Conservation (phyloP, 2,888 invertebrate species). For the Chrysolina americana region DNA sequence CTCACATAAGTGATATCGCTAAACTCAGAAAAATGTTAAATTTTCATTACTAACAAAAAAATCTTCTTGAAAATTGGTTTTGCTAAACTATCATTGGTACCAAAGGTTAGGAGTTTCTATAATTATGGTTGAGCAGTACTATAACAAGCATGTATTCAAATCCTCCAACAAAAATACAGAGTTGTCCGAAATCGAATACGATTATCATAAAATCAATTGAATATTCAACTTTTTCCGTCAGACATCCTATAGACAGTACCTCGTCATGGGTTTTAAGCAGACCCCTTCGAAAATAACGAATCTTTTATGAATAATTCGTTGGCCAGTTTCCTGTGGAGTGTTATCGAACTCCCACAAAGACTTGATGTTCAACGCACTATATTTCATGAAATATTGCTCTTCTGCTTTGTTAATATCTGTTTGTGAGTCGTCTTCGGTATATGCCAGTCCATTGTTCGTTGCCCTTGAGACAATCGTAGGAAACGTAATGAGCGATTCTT, state of each 20-base stretch:
- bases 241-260: background rate
- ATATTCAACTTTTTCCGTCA: background rate
- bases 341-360: constrained; percentile 14
- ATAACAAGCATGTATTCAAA: background rate
- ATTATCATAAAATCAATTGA: background rate
- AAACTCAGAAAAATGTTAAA: too few relatives aligned
- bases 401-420: constrained; percentile 8
- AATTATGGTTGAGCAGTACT: too few relatives aligned
- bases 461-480: constrained; percentile 22
- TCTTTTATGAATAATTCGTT: constrained; percentile 12
- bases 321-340: constrained; percentile 17
- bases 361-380: background rate
- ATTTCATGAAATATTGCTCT: constrained; percentile 7
- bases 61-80: too few relatives aligned
- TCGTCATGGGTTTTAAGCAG: background rate
- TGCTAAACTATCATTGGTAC: too few relatives aligned
- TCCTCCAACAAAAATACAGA: background rate
- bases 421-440: constrained; percentile 6
- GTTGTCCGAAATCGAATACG: background rate
- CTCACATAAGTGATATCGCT: too few relatives aligned
- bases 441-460: constrained; percentile 6
- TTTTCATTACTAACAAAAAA: too few relatives aligned
- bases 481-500: constrained; percentile 17
- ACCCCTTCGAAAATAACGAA: background rate
- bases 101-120: too few relatives aligned